Base-by-base conservation (phyloP, 2,797 vertebrate genomes). In the Sebastes jordani region DNA sequence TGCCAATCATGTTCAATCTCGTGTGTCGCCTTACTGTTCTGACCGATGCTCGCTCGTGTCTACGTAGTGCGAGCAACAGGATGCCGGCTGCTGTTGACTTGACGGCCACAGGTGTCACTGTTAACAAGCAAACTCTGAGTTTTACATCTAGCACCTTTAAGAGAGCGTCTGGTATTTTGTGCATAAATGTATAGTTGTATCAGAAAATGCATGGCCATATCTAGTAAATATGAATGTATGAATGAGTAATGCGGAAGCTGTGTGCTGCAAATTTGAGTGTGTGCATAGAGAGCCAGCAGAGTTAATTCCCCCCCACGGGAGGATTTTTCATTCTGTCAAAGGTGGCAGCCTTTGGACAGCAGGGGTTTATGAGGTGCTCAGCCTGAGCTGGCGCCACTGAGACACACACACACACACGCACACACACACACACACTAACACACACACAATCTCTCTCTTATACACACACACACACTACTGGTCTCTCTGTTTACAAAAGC, bases 371-470 rank as follows among this genome's bases (percentile, higher is more conserved):
- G 95, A 95, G 95, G 82, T 91, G 91, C 94, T 88, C 34, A 86
- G 93, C 88, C 92, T 88, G 91, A 91, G 93, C 95, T 96, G 96
- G 96, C 95, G 95, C 96, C 95, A 94, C 86, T 0, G 66, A 85
- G 80, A 91, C 78, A 89, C 75, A 92, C 85, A 88, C 83, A 76
- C 64, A 7, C 54, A 85, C 88, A 88, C 79, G 83, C 66, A 87
- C 85, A 82, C 75, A 2, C 11, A 38, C 11, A 13, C 34, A 82
- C 85, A 83, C 84, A 29, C 27, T 5, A 5, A 27, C 27, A 16
- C 6, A 42, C 42, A 46, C 42, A 46, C 42, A 46, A 42, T 42
- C 38, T 14, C 13, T 5, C 11, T 38, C 36, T 38, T 14, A 42
- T 14, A 82, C 85, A 84, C 84, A 29, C 27, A 27, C 80, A 42